Evolutionary conservation across 2,888 invertebrate genomes (phyloP).

Genomic region (Creontiades dilutus): DNA sequence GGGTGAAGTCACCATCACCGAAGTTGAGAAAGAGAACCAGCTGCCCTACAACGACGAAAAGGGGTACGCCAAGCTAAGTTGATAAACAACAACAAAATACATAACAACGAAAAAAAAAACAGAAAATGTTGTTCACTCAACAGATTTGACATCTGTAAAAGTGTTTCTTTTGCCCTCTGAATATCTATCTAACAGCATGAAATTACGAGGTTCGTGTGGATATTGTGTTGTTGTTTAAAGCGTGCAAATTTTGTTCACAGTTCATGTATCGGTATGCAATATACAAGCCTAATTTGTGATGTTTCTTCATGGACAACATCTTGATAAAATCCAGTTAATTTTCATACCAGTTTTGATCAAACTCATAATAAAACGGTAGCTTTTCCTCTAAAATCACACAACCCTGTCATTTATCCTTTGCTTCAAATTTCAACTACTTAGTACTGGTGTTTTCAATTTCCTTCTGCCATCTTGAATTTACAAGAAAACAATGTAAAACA

Average conservation of each 20-base stretch:
- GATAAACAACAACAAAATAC: constrained; percentile 29
- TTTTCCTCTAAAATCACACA: too few species aligned
- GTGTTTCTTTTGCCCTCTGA: not conserved
- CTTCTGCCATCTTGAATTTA: too few species aligned
- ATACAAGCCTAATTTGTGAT: too few species aligned
- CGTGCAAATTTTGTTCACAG: constrained; percentile 14
- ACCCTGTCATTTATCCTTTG: too few species aligned
- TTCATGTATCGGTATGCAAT: too few species aligned
- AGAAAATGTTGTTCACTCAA: not conserved
- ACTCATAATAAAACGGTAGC: too few species aligned
- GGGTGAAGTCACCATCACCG: constrained; percentile 86
- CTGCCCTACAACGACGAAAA: constrained; percentile 81
- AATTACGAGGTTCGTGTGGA: constrained; percentile 59
- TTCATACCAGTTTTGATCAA: too few species aligned
- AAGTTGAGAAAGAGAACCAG: constrained; percentile 81
- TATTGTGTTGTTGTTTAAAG: constrained; percentile 63
- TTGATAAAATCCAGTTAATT: too few species aligned
- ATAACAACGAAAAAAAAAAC: not conserved
- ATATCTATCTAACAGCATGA: constrained; percentile 57
- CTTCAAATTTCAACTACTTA: too few species aligned
- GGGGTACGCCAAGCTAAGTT: constrained; percentile 84
- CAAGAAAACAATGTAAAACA: too few species aligned
- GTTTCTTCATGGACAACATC: too few species aligned
- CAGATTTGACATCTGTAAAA: not conserved
- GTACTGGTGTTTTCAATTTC: too few species aligned